Percentiles rank a stretch among this genome's conserved stretches.
These are phyloP conservation scores for Chelon labrosus DNA, from an alignment of 2,797 vertebrate genomes.

Conservation along the genomic window DNA sequence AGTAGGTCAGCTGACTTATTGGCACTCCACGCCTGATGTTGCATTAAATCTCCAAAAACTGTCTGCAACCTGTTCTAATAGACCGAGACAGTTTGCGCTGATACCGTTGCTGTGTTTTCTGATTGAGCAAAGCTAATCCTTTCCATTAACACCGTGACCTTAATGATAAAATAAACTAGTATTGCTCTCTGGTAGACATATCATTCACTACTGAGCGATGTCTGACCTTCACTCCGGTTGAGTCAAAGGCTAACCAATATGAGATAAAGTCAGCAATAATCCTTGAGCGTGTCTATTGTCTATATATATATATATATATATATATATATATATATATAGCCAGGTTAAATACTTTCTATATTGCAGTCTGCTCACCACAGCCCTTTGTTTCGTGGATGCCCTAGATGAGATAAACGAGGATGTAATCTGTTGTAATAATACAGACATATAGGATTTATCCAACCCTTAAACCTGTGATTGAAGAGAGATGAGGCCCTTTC, in stretches of 20 bases:
- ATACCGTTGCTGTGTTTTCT: constrained; percentile 22
- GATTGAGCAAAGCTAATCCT: constrained; percentile 29
- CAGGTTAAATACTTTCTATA: constrained; percentile 36
- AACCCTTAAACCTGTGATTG: constrained; percentile 32
- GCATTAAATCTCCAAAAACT: constrained; percentile 33
- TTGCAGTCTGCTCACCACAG: not conserved
- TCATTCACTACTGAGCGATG: constrained; percentile 26
- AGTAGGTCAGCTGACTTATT: constrained; percentile 60
- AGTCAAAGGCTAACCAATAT: constrained; percentile 42
- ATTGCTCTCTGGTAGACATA: constrained; percentile 12
- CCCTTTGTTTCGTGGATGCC: constrained; percentile 5
- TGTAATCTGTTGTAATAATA: constrained; percentile 42
- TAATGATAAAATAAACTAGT: constrained; percentile 30
- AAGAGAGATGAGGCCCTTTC: constrained; percentile 23
- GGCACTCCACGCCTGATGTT: constrained; percentile 27
- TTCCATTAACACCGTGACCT: constrained; percentile 13
- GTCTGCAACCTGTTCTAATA: not conserved
- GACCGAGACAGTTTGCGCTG: not conserved
- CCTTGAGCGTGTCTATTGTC: constrained; percentile 37
- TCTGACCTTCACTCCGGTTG: constrained; percentile 38
- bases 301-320: too few species aligned
- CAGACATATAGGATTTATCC: constrained; percentile 37
- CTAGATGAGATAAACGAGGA: constrained; percentile 31
- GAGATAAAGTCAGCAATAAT: constrained; percentile 51
- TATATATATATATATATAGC: too few species aligned